These are phyloP conservation scores for Stylophora pistillata DNA, from an alignment of 64 coral and sea anemone genomes.

Conservation along the genomic window DNA sequence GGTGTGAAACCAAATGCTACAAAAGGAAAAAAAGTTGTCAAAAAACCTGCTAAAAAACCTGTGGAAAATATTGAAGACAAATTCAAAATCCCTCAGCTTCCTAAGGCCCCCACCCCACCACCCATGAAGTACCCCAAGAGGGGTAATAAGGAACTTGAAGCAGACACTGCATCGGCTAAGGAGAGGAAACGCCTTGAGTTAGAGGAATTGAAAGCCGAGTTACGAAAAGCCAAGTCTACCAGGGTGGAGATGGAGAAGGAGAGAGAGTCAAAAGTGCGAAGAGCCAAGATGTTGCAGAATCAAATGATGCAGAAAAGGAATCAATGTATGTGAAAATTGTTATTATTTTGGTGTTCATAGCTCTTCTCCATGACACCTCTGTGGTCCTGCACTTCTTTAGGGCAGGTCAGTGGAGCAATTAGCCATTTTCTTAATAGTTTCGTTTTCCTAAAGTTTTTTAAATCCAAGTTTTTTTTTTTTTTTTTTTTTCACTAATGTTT, in stretches of 20 bases:
- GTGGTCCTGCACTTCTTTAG: no score
- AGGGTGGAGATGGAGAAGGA: conserved; percentile 85
- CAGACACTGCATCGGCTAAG: conserved; percentile 70
- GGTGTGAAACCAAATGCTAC: conserved; percentile 11
- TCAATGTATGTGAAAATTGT: conserved; percentile 59
- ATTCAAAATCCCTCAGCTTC: conserved; percentile 59
- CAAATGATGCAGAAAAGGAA: conserved; percentile 88
- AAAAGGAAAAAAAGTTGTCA: conserved; percentile 57
- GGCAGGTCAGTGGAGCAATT: no score
- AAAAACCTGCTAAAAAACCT: conserved; percentile 50
- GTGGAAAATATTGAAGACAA: conserved; percentile 68
- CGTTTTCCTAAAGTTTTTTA: no score
- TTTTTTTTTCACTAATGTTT: no score
- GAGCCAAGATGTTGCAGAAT: conserved; percentile 82
- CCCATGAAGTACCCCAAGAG: conserved; percentile 46
- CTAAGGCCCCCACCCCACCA: conserved; percentile 44
- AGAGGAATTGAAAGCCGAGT: conserved; percentile 68
- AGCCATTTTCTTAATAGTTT: no score
- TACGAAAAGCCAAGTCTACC: conserved; percentile 74
- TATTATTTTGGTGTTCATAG: not conserved
- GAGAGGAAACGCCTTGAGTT: conserved; percentile 81
- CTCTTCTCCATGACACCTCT: not conserved
- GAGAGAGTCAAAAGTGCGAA: conserved; percentile 74
- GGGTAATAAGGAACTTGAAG: conserved; percentile 18
- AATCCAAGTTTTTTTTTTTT: no score